Evolutionary conservation across 1,140 invertebrate species (phyloP).

Genomic region (Drosophila murphyi): DNA sequence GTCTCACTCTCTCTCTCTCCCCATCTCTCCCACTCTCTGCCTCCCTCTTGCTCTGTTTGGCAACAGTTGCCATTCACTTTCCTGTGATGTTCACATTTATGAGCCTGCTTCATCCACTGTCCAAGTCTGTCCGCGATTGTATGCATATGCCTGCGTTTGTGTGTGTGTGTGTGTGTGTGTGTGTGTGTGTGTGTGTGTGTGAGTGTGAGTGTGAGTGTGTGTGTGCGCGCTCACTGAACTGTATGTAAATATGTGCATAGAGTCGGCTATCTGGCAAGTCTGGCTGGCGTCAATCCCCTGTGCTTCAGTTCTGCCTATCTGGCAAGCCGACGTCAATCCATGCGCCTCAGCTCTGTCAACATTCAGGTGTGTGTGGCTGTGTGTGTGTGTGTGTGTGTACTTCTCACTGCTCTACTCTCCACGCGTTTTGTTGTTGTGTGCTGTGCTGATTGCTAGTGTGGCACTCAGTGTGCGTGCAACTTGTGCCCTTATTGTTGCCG

Average conservation of each 20-base stretch:
- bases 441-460: slow-evolving; percentile 67
- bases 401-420: background rate
- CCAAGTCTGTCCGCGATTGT: slow-evolving; percentile 18
- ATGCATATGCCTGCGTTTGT: slow-evolving; percentile 8
- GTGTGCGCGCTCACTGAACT: slow-evolving; percentile 68
- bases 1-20: background rate
- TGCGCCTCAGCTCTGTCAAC: slow-evolving; percentile 24
- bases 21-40: slow-evolving; percentile 53
- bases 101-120: slow-evolving; percentile 7
- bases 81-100: slow-evolving; percentile 71
- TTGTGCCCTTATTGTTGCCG: slow-evolving; percentile 67
- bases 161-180: slow-evolving; percentile 20
- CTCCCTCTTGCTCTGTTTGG: slow-evolving; percentile 52
- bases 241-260: slow-evolving; percentile 77
- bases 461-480: slow-evolving; percentile 61
- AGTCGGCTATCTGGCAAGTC: slow-evolving; percentile 45
- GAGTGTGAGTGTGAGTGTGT: slow-evolving; percentile 16
- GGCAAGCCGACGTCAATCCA: background rate
- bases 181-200: slow-evolving; percentile 32
- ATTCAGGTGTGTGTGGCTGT: slow-evolving; percentile 18
- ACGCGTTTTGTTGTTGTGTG: slow-evolving; percentile 6
- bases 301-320: background rate
- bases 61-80: slow-evolving; percentile 64
- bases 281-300: background rate
- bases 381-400: no score